Base-by-base conservation (phyloP, 2,888 invertebrate genomes). In the Hyles lineata region DNA sequence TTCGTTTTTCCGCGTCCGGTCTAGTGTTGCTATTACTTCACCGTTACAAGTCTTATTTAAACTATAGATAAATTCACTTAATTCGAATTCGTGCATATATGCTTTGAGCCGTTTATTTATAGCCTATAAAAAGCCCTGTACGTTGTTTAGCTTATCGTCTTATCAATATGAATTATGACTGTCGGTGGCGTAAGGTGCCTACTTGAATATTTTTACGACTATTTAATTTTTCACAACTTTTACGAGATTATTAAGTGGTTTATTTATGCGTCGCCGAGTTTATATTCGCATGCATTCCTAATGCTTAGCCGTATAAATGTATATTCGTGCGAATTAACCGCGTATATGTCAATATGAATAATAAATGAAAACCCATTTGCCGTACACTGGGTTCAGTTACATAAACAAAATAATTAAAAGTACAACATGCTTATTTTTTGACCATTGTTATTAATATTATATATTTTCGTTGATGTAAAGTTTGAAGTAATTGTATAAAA, bases 1-100 rank as follows among this genome's bases (percentile, higher is more conserved):
- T 93, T 91, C 91, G 93, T 91, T 92, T 92, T 92, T 90, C 92
- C 92, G 91, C 86, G 93, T 92, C 93, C 93, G 89, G 88, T 82
- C 88, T 86, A 86, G 86, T 87, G 88, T 88, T 89, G 87, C 91
- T 86, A 88, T 90, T 91, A 91, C 88, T 91, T 89, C 85, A 87
- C 85, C 87, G 85, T 85, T 90, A 89, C 89, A 90, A 87, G 91
- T 92, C 92, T 93, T 91, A 91, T 90, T 92, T 89, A 89, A 88
- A 86, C 86, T 85, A 88, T 85, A 87, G 84, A 85, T 87, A 85
- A 86, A 85, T 85, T 85, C 83, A 78, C 77, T 79, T 90, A 91
- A 90, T 90, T 90, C 87, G 83, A 86, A 85, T 82, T 84, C 85
- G 84, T 87, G 82, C 83, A 82, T 85, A 79, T 84, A 82, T 84